Evolutionary conservation across 1,140 invertebrate genomes (phyloP).

Genomic region (Heliconius eleuchia): DNA sequence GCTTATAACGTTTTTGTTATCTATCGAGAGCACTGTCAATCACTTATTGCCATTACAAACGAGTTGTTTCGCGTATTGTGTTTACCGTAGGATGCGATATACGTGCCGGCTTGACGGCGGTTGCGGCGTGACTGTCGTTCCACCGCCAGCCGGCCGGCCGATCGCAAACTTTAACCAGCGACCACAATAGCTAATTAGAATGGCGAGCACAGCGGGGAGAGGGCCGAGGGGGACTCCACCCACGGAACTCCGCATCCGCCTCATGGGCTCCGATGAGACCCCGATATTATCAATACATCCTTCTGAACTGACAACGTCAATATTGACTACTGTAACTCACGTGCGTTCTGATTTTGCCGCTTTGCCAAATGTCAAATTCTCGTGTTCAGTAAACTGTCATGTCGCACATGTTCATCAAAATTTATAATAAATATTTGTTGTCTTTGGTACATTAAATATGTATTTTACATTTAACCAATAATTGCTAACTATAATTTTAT

Average conservation of each 20-base stretch:
- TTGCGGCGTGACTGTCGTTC: constrained; percentile 65
- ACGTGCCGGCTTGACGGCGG: constrained; percentile 58
- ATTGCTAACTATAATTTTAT: too few relatives aligned
- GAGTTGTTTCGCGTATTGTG: constrained; percentile 51
- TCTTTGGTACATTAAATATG: neutral
- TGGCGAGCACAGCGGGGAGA: constrained; percentile 66
- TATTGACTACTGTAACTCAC: constrained; percentile 41
- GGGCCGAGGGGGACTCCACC: constrained; percentile 65
- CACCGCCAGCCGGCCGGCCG: constrained; percentile 53
- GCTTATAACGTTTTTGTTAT: constrained; percentile 51
- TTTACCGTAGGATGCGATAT: constrained; percentile 28
- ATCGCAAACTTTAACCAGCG: constrained; percentile 67
- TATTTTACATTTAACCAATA: too few relatives aligned
- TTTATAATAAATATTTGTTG: neutral
- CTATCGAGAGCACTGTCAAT: constrained; percentile 62
- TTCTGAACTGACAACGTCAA: constrained; percentile 50
- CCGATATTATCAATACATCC: constrained; percentile 48
- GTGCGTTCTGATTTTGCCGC: constrained; percentile 37
- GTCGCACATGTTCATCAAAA: neutral
- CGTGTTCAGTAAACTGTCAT: constrained; percentile 5
- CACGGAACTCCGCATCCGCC: constrained; percentile 76
- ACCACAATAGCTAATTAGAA: constrained; percentile 81
- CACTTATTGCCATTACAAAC: constrained; percentile 72
- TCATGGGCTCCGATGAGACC: constrained; percentile 66
- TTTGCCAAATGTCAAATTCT: constrained; percentile 23